Evolutionary conservation across 1,140 invertebrate genomes (phyloP), one percentile per base, ranked within the genome.

Genomic region (Pinna nobilis): DNA sequence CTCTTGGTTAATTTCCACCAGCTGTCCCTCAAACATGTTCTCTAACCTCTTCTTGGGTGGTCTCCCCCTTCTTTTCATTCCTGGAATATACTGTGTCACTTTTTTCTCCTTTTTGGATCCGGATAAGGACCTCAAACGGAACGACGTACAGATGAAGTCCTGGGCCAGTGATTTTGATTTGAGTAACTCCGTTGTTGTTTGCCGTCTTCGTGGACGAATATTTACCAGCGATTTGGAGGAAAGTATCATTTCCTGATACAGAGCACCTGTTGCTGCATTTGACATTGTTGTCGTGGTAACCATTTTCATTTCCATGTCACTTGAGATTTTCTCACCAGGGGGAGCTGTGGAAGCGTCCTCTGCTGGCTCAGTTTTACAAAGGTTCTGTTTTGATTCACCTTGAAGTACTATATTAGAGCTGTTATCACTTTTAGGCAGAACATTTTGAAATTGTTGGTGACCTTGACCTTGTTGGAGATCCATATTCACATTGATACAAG

Each of bases 91-190:
- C 70, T 35, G 75, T 13, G 39, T 64, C 63, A 37, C 49, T 53
- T 64, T 74, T 35, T 70, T 77, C 33, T 68, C 73, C 35, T 71
- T 79, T 39, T 75, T 70, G 2, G 69, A 61, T 7, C 70, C 67
- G 11, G 72, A 60, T 41, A 75, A 41, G n/a, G 78, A 74, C 15
- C 80, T 66, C 18, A 86, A 79, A 44, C 78, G 73, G 64, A 86
- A 86, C 20, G 83, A 85, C 0, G 83, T 82, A 67, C 83, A 86
- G 9, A 85, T 77, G 49, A 85, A 85, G 20, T 84, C 79, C 23
- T 81, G 75, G 41, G 76, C 74, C 5, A 49, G 57, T 11, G 78
- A 77, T 59, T 80, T 80, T 7, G 81, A 80, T 68, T 83, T 84
- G n/a, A 84, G 71, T 13, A 82, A 59, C 35, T 84, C 76, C 11